Conservation (phyloP, 53 echinoderm and acorn worm genomes). For the Luidia sarsii region DNA sequence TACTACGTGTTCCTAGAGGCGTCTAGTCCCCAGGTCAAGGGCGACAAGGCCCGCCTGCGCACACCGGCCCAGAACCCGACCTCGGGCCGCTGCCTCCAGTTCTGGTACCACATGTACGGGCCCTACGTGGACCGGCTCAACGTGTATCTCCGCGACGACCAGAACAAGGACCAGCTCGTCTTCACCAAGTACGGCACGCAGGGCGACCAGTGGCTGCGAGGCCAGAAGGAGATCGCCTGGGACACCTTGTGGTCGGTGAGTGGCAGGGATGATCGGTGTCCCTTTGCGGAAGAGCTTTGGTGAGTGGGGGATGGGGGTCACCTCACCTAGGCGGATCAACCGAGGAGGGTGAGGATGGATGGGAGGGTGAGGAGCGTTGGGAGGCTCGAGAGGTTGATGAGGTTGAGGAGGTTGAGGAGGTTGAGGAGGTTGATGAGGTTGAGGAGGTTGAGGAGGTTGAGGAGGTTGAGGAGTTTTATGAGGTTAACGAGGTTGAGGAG, state of each 20-base stretch:
- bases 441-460: too few relatives aligned
- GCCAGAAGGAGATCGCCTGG: conserved; percentile 31
- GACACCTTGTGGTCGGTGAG: conserved; percentile 60
- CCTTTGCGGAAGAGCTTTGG: too few relatives aligned
- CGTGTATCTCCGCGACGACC: conserved; percentile 57
- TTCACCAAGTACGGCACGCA: conserved; percentile 77
- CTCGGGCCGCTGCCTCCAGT: conserved; percentile 64
- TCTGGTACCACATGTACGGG: conserved; percentile 98
- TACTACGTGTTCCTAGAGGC: conserved; percentile 71
- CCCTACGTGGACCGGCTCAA: conserved; percentile 67
- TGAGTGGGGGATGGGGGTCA: too few relatives aligned
- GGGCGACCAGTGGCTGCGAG: conserved; percentile 82
- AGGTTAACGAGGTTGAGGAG: too few relatives aligned
- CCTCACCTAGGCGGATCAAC: too few relatives aligned
- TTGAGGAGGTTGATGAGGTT: too few relatives aligned
- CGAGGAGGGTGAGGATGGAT: too few relatives aligned
- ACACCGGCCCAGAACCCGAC: conserved; percentile 68
- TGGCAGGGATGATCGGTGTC: background rate
- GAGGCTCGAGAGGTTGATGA: too few relatives aligned
- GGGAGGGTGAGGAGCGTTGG: too few relatives aligned
- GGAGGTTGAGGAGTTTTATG: too few relatives aligned
- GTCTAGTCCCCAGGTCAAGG: conserved; percentile 33
- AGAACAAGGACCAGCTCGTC: conserved; percentile 62
- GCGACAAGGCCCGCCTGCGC: conserved; percentile 60
- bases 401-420: too few relatives aligned